Base-by-base conservation (phyloP, 2,113 vertebrate genomes). In the Macheiramphus alcinus region DNA sequence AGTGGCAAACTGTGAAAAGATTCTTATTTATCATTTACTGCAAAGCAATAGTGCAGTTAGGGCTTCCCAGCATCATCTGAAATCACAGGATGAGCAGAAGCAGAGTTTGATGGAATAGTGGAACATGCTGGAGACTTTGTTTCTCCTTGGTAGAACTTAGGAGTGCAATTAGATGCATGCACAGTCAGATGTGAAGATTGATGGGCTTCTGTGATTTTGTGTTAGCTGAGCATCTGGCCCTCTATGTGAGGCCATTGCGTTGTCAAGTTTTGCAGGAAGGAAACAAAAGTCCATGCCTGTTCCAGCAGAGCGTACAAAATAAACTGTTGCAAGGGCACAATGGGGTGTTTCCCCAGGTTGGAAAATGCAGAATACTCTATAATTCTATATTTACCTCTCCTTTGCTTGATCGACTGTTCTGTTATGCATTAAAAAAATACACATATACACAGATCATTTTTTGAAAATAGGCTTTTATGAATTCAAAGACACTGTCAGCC, bases 361-460 rank as follows among this genome's bases (percentile, higher is more conserved):
- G 43, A 70, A 65, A 80, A 68, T 0, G 3, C 34, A 43, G 63
- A 73, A 45, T 23, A 43, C 36, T 36, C 18, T 76, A 20, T 55
- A 27, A 27, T 65, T 94, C 16, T 27, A 1, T 55, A 40, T 66
- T 78, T 86, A 32, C 11, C 7, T 70, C 8, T 85, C 19, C 31
- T 68, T 75, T 78, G 17, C 48, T 63, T 67, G 18, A 55, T 14
- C 72, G 6, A 58, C n/a, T 58, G 25, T 27, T 56, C 26, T 0
- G 0, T 8, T n/a, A 9, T 32, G 13, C 14, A 43, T 72, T 50
- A 8, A 53, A 79, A 70, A 43, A 23, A 11, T 1, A 8, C 5
- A 23, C 1, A 3, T 0, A 3, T 15, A 31, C 9, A 20, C 4
- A 36, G 43, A 2, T 63, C 43, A 67, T 48, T 56, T 36, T 38